These are phyloP conservation scores for Semicossyphus pulcher DNA, from an alignment of 2,113 vertebrate species.

Conservation along the genomic window DNA sequence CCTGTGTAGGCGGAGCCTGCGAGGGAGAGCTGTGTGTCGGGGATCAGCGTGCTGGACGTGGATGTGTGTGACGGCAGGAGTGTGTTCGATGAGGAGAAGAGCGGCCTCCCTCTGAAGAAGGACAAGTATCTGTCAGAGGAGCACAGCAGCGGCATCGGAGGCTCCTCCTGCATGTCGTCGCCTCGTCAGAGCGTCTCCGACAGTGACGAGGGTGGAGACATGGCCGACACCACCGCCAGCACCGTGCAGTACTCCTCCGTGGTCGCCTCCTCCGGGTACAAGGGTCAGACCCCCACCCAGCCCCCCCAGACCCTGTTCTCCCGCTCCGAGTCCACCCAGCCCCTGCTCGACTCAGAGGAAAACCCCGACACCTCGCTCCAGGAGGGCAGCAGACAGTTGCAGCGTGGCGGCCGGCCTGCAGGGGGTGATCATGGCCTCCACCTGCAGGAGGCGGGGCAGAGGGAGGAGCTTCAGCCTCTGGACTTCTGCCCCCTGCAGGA, in stretches of 20 bases:
- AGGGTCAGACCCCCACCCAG: slow-evolving; percentile 87
- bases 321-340: slow-evolving; percentile 96
- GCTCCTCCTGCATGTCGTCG: slow-evolving; percentile 97
- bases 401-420: slow-evolving; percentile 48
- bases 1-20: slow-evolving; percentile 85
- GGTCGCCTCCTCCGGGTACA: slow-evolving; percentile 90
- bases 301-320: slow-evolving; percentile 86
- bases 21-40: slow-evolving; percentile 89
- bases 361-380: slow-evolving; percentile 71
- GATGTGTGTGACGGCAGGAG: slow-evolving; percentile 87
- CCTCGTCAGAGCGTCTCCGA: slow-evolving; percentile 95
- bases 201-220: slow-evolving; percentile 90
- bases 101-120: slow-evolving; percentile 89
- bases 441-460: slow-evolving; percentile 78
- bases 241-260: slow-evolving; percentile 96
- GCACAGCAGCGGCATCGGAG: slow-evolving; percentile 97
- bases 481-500: slow-evolving; percentile 79
- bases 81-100: slow-evolving; percentile 90
- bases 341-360: slow-evolving; percentile 93
- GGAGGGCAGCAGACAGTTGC: slow-evolving; percentile 79
- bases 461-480: slow-evolving; percentile 63
- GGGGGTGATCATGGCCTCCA: slow-evolving; percentile 37
- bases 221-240: slow-evolving; percentile 91
- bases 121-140: slow-evolving; percentile 94
- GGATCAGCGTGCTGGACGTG: slow-evolving; percentile 92